These are phyloP conservation scores for Trichogramma evanescens DNA, from an alignment of 2,888 invertebrate species.

Conservation along the genomic window DNA sequence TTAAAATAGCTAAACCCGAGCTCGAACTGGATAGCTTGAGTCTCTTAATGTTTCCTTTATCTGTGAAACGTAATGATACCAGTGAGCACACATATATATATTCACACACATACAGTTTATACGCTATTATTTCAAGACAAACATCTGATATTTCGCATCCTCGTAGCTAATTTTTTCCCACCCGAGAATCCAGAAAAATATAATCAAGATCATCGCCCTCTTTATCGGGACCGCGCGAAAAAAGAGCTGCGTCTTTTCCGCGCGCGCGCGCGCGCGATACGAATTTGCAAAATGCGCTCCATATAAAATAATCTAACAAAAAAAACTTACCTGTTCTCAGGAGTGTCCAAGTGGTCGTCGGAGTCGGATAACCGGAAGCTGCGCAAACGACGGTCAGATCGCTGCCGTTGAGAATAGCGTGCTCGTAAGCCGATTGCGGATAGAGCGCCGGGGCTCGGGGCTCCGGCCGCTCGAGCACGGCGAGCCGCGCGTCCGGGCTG, in stretches of 20 bases:
- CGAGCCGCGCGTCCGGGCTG: background rate
- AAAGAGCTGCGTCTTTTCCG: background rate
- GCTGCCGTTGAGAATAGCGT: slow-evolving; percentile 43
- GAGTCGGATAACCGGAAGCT: slow-evolving; percentile 47
- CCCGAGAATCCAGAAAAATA: no score
- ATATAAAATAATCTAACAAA: background rate
- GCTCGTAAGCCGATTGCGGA: slow-evolving; percentile 39
- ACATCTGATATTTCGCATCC: no score
- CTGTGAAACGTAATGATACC: background rate
- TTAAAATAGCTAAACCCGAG: slow-evolving; percentile 37
- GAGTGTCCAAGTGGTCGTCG: slow-evolving; percentile 41
- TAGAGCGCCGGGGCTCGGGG: slow-evolving; percentile 26
- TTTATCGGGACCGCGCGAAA: background rate
- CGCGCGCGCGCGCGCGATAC: background rate
- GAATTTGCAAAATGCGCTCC: background rate
- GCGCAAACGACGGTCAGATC: slow-evolving; percentile 49
- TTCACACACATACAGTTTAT: no score
- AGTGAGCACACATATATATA: no score
- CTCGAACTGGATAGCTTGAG: slow-evolving; percentile 36
- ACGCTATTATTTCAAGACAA: no score
- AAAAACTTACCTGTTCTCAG: slow-evolving; percentile 25
- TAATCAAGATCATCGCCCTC: no score
- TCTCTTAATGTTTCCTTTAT: background rate
- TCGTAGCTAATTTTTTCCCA: no score
- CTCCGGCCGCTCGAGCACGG: background rate